phyloP scores from a whole-genome alignment of 2,113 vertebrate genomes.

The Oryzias curvinotus region DNA sequence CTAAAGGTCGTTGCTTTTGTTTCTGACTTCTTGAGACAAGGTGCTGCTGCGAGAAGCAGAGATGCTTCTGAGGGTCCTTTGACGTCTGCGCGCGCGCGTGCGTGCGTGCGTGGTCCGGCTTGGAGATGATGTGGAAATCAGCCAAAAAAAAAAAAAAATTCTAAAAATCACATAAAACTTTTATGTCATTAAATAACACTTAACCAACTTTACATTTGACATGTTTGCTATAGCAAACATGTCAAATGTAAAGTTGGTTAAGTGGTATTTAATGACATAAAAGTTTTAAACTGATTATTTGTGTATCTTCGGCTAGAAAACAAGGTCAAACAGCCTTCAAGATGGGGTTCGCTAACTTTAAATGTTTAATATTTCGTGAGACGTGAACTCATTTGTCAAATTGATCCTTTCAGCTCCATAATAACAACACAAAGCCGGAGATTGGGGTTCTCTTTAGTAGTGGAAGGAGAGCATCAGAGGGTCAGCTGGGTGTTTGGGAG shows the following conservation, averaged over 20 bases:
- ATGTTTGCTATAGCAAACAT: neutral
- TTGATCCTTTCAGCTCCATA: too few species aligned
- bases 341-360: neutral
- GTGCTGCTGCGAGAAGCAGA: constrained; percentile 51
- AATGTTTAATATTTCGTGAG: neutral
- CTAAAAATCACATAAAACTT: neutral
- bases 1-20: constrained; percentile 42
- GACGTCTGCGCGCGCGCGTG: constrained; percentile 31
- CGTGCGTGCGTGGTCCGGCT: neutral
- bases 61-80: constrained; percentile 68
- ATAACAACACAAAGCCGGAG: too few species aligned
- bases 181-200: too few species aligned
- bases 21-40: constrained; percentile 58
- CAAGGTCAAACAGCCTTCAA: neutral
- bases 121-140: neutral
- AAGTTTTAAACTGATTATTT: neutral
- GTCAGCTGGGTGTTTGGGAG: too few species aligned
- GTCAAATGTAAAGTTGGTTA: too few species aligned
- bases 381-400: too few species aligned
- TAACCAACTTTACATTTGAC: too few species aligned
- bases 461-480: too few species aligned
- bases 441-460: too few species aligned
- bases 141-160: neutral
- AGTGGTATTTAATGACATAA: too few species aligned
- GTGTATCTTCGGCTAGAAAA: neutral